phyloP scores from a whole-genome alignment of 2,113 vertebrate species.

The Hemibagrus wyckioides region DNA sequence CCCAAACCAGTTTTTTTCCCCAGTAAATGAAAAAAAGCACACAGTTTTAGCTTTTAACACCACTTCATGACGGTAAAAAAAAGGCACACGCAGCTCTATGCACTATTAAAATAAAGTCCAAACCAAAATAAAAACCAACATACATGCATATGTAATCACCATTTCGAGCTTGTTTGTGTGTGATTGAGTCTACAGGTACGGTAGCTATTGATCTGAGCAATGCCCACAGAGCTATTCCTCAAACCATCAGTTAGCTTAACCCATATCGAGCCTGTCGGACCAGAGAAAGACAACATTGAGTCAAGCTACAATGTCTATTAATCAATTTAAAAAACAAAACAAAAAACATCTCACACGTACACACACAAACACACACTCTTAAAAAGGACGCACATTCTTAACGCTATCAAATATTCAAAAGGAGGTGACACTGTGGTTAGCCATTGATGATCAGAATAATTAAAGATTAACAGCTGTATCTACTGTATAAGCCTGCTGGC shows the following conservation, averaged over 20 bases:
- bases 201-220: conserved; percentile 87
- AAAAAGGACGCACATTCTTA: conserved; percentile 40
- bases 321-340: conserved; percentile 17
- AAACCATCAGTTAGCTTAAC: conserved; percentile 99
- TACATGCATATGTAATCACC: conserved; percentile 99
- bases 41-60: conserved; percentile 98
- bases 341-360: conserved; percentile 44
- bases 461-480: conserved; percentile 7
- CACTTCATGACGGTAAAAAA: conserved; percentile 95
- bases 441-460: not conserved
- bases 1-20: conserved; percentile 82
- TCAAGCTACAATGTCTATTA: conserved; percentile 81
- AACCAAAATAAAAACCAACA: conserved; percentile 80
- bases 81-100: conserved; percentile 92
- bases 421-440: conserved; percentile 8
- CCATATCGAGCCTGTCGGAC: conserved; percentile 98
- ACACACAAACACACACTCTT: conserved; percentile 30
- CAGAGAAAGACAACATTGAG: conserved; percentile 99
- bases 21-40: conserved; percentile 85
- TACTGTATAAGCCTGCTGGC: not conserved
- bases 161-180: conserved; percentile 93
- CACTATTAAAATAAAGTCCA: conserved; percentile 82
- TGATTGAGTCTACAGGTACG: conserved; percentile 91
- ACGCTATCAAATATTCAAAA: conserved; percentile 24
- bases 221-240: conserved; percentile 95